These are phyloP conservation scores for Lampris incognitus DNA, from an alignment of 2,113 vertebrate species.

Conservation along the genomic window DNA sequence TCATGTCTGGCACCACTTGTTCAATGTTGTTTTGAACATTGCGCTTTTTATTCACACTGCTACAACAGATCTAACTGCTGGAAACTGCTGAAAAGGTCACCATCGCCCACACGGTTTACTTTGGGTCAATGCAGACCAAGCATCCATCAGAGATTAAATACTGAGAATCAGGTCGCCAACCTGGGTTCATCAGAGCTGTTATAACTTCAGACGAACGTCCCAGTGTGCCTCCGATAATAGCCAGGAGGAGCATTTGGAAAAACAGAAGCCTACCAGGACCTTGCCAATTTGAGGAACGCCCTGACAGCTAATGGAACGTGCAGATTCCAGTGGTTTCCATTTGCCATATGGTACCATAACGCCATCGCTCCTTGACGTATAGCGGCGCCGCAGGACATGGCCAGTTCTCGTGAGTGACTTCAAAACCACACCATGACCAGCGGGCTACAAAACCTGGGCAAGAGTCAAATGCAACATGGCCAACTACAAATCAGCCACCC, in stretches of 20 bases:
- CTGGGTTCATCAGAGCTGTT: constrained; percentile 35
- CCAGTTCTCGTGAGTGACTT: constrained; percentile 52
- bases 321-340: constrained; percentile 11
- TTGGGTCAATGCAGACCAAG: constrained; percentile 27
- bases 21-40: background rate
- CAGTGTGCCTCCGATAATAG: constrained; percentile 27
- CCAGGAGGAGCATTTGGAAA: constrained; percentile 35
- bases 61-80: constrained; percentile 22
- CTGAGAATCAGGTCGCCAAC: constrained; percentile 31
- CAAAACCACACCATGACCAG: constrained; percentile 37
- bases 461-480: constrained; percentile 38
- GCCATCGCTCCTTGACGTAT: constrained; percentile 46
- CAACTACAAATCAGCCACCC: constrained; percentile 31
- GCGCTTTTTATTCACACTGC: constrained; percentile 18
- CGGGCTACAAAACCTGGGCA: constrained; percentile 59
- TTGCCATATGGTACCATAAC: constrained; percentile 19
- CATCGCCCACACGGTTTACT: constrained; percentile 37
- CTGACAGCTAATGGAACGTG: constrained; percentile 42
- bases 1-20: background rate
- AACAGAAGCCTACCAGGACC: constrained; percentile 30
- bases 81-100: constrained; percentile 46
- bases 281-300: constrained; percentile 55
- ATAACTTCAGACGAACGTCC: constrained; percentile 39
- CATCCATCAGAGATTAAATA: constrained; percentile 41
- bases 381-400: constrained; percentile 40